Base-by-base conservation (phyloP, 2,888 invertebrate species). In the Ferrisia virgata region DNA sequence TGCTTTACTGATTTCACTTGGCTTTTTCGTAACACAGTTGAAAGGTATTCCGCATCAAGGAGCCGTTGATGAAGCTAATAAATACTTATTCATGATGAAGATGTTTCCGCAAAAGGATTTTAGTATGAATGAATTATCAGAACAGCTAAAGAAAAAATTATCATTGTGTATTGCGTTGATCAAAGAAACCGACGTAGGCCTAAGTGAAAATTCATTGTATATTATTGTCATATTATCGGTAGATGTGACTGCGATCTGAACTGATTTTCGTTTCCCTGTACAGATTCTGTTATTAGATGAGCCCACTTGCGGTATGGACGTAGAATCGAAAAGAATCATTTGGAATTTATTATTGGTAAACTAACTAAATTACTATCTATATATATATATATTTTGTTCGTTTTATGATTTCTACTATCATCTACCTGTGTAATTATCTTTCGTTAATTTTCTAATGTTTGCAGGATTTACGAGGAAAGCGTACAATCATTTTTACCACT, bases 271-370 rank as follows among this genome's bases (percentile, higher is more conserved):
- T 36, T 28, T 76, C 11, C 1, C 28, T 47, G 86, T 86, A 85
- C 84, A 89, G 88, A 89, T 89, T 25, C 86, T 94, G 82, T 91
- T 94, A 85, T 89, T 95, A 86, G 95, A 95, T 88, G 95, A 95
- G 87, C 95, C 95, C n/a, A 96, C 96, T 0, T 95, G 96, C 0
- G 97, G 97, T 6, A 92, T 97, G 88, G 97, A 97, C 89, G 95
- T 96, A 1, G 94, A 96, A 88, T 95, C 96, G 1, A 91, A 96
- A 58, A 91, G 97, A 81, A 93, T 94, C 85, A 92, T 96, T 82
- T 97, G 97, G 97, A 94, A 97, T 88, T 90, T 96, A 85, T 90
- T 97, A 87, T 91, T 94, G 86, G 90, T 91, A 89, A 89, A 89
- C 86, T 78, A 85, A 85, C 82, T 85, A 85, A 85, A 83, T 85